Evolutionary conservation across 2,888 invertebrate species (phyloP).

Genomic region (Cyrtodaria siliqua): DNA sequence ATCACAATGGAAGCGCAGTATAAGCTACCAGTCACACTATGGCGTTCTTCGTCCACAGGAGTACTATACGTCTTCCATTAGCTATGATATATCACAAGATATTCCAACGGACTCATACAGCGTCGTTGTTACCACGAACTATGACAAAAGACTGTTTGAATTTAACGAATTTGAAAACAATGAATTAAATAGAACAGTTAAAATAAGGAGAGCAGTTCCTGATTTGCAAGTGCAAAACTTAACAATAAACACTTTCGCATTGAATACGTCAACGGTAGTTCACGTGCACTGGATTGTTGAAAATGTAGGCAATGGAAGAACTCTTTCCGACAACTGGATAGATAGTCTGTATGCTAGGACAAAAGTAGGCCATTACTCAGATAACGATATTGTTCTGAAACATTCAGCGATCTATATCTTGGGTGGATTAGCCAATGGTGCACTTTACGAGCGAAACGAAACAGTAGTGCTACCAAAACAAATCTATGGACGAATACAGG

Average conservation of each 20-base stretch:
- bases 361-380: neutral
- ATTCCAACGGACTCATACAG: constrained; percentile 29
- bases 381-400: no score
- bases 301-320: constrained; percentile 21
- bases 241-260: neutral
- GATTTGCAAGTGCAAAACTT: constrained; percentile 1
- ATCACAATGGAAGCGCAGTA: neutral
- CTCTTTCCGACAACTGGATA: constrained; percentile 11
- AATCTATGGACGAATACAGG: constrained; percentile 13
- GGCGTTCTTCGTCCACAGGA: neutral
- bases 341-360: constrained; percentile 15
- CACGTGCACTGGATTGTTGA: neutral
- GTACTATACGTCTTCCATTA: neutral
- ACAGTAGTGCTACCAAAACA: constrained; percentile 10
- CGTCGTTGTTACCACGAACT: constrained; percentile 12
- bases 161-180: constrained; percentile 17
- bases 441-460: neutral
- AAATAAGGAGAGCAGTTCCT: neutral
- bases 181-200: neutral
- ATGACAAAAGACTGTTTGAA: constrained; percentile 21
- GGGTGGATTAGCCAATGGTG: neutral
- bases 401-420: no score
- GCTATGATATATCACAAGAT: constrained; percentile 14
- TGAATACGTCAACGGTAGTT: neutral
- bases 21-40: neutral